Conservation (phyloP, 2,888 invertebrate species). For the Maniola hyperantus region DNA sequence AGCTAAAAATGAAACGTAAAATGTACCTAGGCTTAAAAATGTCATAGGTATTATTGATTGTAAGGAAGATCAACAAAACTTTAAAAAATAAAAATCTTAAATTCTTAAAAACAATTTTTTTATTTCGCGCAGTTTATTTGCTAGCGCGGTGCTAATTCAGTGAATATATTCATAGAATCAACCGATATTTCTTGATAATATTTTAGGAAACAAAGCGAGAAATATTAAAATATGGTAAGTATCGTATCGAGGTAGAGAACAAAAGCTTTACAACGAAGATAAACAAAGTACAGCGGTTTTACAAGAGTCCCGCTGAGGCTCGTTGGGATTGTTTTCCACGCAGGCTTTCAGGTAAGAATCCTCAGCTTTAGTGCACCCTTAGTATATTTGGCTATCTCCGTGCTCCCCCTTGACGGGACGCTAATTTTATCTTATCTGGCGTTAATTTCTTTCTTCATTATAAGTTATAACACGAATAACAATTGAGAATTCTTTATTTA, state of each 20-base stretch:
- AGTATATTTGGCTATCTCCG: constrained; percentile 75
- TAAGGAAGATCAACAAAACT: no score
- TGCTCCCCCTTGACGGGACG: constrained; percentile 70
- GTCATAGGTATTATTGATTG: no score
- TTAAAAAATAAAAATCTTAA: no score
- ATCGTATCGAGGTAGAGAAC: constrained; percentile 56
- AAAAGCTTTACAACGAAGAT: constrained; percentile 62
- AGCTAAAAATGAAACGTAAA: no score
- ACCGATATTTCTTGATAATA: constrained; percentile 11
- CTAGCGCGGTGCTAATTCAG: not conserved
- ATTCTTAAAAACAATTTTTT: not conserved
- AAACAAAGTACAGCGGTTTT: constrained; percentile 60
- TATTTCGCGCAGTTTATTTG: not conserved
- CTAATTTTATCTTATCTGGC: constrained; percentile 70
- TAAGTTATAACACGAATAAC: not conserved
- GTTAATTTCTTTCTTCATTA: constrained; percentile 60
- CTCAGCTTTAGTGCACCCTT: constrained; percentile 62
- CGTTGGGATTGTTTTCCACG: constrained; percentile 55
- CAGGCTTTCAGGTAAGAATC: constrained; percentile 59
- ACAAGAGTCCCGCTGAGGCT: constrained; percentile 52
- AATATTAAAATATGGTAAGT: constrained; percentile 68
- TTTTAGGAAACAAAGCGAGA: constrained; percentile 56
- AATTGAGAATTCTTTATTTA: not conserved
- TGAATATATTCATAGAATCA: constrained; percentile 2
- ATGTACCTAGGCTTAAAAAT: no score